These are phyloP conservation scores for Miichthys miiuy DNA, from an alignment of 2,797 vertebrate species.

Conservation along the genomic window DNA sequence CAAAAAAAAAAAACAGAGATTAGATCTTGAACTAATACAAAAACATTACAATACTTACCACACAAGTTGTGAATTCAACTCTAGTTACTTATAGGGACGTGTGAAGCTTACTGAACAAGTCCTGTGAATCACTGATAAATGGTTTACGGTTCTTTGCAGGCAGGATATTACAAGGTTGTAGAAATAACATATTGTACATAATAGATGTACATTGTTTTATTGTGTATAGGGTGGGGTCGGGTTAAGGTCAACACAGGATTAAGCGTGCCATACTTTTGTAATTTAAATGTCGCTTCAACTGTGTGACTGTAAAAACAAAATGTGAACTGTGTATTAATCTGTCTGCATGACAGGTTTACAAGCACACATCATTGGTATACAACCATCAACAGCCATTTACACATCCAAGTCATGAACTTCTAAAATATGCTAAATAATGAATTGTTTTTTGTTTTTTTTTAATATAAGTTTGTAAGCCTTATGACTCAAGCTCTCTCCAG, in stretches of 20 bases:
- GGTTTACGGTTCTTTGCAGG: neutral
- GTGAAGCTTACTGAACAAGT: neutral
- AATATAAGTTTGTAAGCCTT: neutral
- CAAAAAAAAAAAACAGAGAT: neutral
- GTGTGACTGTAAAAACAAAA: neutral
- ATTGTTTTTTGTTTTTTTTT: neutral
- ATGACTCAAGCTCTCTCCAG: conserved; percentile 3
- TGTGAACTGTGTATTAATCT: neutral
- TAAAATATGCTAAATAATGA: conserved; percentile 16
- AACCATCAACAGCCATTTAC: conserved; percentile 2
- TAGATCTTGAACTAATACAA: conserved; percentile 1
- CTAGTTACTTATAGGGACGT: neutral
- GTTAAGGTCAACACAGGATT: neutral
- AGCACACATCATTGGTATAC: neutral
- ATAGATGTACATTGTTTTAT: neutral
- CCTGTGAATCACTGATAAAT: neutral
- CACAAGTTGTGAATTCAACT: neutral
- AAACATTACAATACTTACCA: neutral
- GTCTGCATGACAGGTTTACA: neutral
- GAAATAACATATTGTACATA: neutral
- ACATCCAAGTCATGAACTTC: conserved; percentile 2
- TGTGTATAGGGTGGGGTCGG: neutral
- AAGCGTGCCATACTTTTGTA: neutral
- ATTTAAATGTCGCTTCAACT: conserved; percentile 13
- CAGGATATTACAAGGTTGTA: neutral